Base-by-base conservation (phyloP, 2,888 invertebrate genomes). In the Polymixis lichenea region DNA sequence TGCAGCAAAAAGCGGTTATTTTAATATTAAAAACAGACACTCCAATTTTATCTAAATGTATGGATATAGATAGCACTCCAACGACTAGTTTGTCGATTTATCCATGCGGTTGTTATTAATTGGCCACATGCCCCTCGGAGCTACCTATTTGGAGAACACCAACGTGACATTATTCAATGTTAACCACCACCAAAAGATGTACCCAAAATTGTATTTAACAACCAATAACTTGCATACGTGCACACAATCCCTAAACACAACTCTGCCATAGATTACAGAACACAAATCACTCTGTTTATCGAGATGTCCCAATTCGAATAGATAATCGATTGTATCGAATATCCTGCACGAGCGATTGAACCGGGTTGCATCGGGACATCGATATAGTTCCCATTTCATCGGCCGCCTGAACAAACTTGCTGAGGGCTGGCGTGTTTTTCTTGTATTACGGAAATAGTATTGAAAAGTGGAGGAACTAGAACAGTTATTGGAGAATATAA, bases 301-400 rank as follows among this genome's bases (percentile, higher is more conserved):
- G 81, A 80, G 84, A 88, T 88, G 82, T 80, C 72, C 88, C 79
- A 77, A 77, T 84, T 78, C 78, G 74, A 83, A 83, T 72, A 79
- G 79, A 83, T 80, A 84, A 87, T 87, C 85, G 83, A 86, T 87
- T 83, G 69, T 74, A 80, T 81, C 82, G 78, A 77, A 79, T 87
- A 85, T 77, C 79, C 68, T 72, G 76, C 73, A 53, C 75, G 72
- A 62, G 15, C 72, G 70, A 77, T 84, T 82, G 78, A 74, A 75
- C 68, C 64, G 82, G 71, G 73, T 51, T 86, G 77, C 82, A 80
- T 61, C 76, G 72, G 49, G 28, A 60, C 28, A 61, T 67, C 84
- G 71, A 73, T 78, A 80, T 22, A 77, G 76, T 74, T 77, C 73
- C 75, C 76, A 78, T 79, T 82, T 69, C 79, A 86, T 73, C 77